A percentile compares a stretch with the other conserved stretches of the same genome.
phyloP scores from a whole-genome alignment of 2,888 invertebrate species.

The Drosophila merina region DNA sequence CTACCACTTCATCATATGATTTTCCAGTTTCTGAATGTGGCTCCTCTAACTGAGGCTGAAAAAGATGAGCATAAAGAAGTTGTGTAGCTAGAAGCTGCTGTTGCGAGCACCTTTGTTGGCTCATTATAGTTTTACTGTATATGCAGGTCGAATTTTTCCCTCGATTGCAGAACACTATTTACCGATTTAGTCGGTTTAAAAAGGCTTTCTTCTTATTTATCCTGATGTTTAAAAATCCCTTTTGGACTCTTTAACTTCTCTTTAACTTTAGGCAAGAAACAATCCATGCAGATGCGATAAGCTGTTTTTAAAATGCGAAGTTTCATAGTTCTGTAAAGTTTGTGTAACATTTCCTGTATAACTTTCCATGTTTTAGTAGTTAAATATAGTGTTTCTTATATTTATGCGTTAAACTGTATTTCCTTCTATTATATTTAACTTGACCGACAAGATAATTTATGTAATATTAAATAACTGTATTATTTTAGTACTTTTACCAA shows the following conservation, averaged over 20 bases:
- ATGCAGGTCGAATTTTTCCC: constrained; percentile 44
- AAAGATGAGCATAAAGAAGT: constrained; percentile 72
- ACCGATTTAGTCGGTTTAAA: constrained; percentile 23
- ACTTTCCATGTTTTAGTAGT: not conserved
- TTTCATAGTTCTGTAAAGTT: not conserved
- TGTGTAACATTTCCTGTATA: not conserved
- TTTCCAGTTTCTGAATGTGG: constrained; percentile 9
- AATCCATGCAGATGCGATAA: not conserved
- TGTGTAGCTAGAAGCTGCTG: constrained; percentile 70
- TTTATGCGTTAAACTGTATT: too few relatives aligned
- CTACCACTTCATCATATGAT: constrained; percentile 2
- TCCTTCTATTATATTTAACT: too few relatives aligned
- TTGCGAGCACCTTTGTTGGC: constrained; percentile 43
- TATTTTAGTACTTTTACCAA: too few relatives aligned
- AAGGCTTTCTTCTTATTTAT: not conserved
- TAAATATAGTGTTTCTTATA: too few relatives aligned
- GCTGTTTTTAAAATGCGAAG: not conserved
- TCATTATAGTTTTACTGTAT: constrained; percentile 44
- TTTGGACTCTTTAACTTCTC: too few relatives aligned
- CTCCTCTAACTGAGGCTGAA: constrained; percentile 52
- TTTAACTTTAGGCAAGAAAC: not conserved
- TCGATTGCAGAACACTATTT: constrained; percentile 22
- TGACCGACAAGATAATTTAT: too few relatives aligned
- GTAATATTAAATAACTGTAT: too few relatives aligned
- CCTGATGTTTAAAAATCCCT: too few relatives aligned